Evolutionary conservation across 2,113 vertebrate species (phyloP), one percentile per base, ranked within the genome.

Genomic region (Channa maculata): DNA sequence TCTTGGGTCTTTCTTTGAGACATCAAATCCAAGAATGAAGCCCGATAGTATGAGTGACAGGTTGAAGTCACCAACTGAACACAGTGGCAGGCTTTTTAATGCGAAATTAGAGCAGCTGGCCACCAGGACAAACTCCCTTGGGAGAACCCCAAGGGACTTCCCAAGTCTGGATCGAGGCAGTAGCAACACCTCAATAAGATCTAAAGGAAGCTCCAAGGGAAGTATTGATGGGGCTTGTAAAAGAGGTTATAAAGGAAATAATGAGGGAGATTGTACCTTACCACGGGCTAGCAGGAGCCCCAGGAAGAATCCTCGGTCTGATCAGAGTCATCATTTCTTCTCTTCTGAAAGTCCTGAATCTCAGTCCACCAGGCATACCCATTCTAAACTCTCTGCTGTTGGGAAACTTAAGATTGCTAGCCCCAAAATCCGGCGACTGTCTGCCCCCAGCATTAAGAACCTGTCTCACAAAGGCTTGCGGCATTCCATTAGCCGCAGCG

Each of bases 61-160:
- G 80, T 59, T 72, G 11, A 96, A 93, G 87, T 95, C 94, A 0
- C 75, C 92, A 15, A 84, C 45, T 13, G 88, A 90, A 0, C 94
- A 96, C 64, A 96, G 94, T 69, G 95, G 96, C 83, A 96, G 95
- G 80, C 94, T 96, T 55, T 97, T 98, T 87, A 97, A 93, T 61
- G 95, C 95, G 82, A 99, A 97, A 91, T 86, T 96, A 46, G 96
- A 98, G 83, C 97, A 97, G 84, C 91, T 98, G 0, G 92, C 95
- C 62, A 94, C 92, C 82, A 94, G 96, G 83, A 95, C 95, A 54
- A 96, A 94, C 82, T 98, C 96, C 1, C 94, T 96, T 0, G 95
- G 95, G 73, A 94, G 94, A 83, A 86, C 88, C 90, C 91, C 80
- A 5, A 83, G 85, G 90, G 95, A 90, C 34, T 79, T 83, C 84